phyloP scores from a whole-genome alignment of 2,888 invertebrate genomes.

The Troilus luridus region DNA sequence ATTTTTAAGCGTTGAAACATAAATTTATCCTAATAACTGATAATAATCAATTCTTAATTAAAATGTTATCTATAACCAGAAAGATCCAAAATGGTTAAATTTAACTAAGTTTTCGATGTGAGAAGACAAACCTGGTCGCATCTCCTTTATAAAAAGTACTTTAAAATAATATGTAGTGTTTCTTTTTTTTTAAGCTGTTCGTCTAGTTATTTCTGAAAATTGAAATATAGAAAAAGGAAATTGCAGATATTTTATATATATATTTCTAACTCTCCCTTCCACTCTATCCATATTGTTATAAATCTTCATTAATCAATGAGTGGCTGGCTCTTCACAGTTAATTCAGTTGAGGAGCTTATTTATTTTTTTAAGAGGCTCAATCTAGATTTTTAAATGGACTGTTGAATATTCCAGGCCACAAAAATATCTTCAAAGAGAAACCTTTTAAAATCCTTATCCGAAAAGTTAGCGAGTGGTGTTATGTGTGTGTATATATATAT shows the following conservation, averaged over 20 bases:
- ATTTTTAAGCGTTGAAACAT: too few species aligned
- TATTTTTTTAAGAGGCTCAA: neutral
- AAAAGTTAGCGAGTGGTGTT: too few species aligned
- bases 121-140: too few species aligned
- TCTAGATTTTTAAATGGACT: conserved; percentile 2
- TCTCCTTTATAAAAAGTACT: too few species aligned
- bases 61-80: too few species aligned
- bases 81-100: too few species aligned
- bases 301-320: conserved; percentile 24
- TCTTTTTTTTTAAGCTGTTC: neutral
- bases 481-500: too few species aligned
- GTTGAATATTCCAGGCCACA: neutral
- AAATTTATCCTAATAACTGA: too few species aligned
- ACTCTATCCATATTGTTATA: neutral
- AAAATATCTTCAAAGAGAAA: neutral
- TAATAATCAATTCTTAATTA: too few species aligned
- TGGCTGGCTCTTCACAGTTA: conserved; percentile 17
- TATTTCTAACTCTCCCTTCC: neutral
- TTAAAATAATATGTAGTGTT: neutral
- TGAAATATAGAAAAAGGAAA: neutral
- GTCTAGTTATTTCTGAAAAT: conserved; percentile 4
- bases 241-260: neutral
- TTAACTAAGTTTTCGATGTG: too few species aligned
- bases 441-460: neutral
- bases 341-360: conserved; percentile 20